phyloP scores from a whole-genome alignment of 1,140 invertebrate genomes.

The Lucilia cuprina region DNA sequence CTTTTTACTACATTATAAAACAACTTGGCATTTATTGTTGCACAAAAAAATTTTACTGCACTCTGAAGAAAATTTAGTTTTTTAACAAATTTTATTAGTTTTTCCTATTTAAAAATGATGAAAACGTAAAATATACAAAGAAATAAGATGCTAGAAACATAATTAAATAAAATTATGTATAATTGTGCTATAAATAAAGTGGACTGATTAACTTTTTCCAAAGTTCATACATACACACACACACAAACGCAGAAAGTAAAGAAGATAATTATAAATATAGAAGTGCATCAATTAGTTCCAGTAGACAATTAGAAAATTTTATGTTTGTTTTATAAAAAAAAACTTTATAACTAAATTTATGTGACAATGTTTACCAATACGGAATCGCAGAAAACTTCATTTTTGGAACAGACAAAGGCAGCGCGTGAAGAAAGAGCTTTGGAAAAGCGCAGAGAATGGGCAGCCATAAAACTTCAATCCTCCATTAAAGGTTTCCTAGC shows the following conservation, averaged over 20 bases:
- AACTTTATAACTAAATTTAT: neutral
- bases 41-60: constrained; percentile 10
- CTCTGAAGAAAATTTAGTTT: neutral
- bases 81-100: neutral
- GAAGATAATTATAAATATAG: neutral
- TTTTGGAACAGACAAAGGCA: constrained; percentile 84
- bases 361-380: constrained; percentile 68
- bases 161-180: neutral
- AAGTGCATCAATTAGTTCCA: neutral
- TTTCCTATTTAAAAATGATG: neutral
- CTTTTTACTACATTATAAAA: neutral
- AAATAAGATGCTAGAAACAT: too few species aligned
- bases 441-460: constrained; percentile 78
- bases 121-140: too few species aligned
- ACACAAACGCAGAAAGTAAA: neutral
- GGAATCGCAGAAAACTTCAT: constrained; percentile 70
- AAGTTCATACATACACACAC: neutral
- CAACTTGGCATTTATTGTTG: neutral
- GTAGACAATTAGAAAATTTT: neutral
- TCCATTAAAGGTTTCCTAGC: constrained; percentile 76
- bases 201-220: neutral
- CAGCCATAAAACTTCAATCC: constrained; percentile 76
- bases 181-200: neutral
- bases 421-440: constrained; percentile 84
- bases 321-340: neutral